Evolutionary conservation across 1,140 invertebrate genomes (phyloP), one percentile per base, ranked within the genome.

Genomic region (Plutomurus gul): DNA sequence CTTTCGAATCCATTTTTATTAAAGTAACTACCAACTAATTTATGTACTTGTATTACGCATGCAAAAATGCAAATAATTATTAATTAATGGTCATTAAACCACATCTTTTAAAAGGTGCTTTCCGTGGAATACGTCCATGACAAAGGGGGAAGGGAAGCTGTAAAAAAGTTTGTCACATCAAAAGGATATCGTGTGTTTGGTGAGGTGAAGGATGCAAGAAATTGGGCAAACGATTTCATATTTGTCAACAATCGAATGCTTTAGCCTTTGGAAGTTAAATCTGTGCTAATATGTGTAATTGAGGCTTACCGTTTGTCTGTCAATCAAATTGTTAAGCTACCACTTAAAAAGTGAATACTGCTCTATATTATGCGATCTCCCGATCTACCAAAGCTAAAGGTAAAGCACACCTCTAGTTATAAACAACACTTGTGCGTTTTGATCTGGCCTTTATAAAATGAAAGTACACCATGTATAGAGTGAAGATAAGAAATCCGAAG

Each of bases 201-300:
- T 18, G 85, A 87, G 72, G 87, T 89, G 6, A 85, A 84, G 8
- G 85, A 85, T 75, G 27, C 75, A 0, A 78, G 86, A 30, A 85
- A 86, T 78, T 84, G 87, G 30, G 88, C 88, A 2, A 88, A 88
- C 76, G 88, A 89, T 82, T 85, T 88, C 33, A 88, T 89, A 74
- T 88, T 88, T 81, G 84, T 87, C 3, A 88, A 88, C 82, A 83
- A 84, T 77, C 46, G 77, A 11, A 27, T 75, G 22, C 18, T 75
- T 8, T 65, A 84, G 80, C 60, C 89, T 89, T 6, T 75, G 81
- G 71, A 85, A 88, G 60, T 90, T 89, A 8, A 85, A n/a, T n/a
- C n/a, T n/a, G n/a, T n/a, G n/a, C n/a, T n/a, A n/a, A n/a, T n/a
- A n/a, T n/a, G n/a, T n/a, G n/a, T n/a, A n/a, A n/a, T n/a, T n/a